Evolutionary conservation across 2,113 vertebrate genomes (phyloP).

Genomic region (Paralichthys olivaceus): DNA sequence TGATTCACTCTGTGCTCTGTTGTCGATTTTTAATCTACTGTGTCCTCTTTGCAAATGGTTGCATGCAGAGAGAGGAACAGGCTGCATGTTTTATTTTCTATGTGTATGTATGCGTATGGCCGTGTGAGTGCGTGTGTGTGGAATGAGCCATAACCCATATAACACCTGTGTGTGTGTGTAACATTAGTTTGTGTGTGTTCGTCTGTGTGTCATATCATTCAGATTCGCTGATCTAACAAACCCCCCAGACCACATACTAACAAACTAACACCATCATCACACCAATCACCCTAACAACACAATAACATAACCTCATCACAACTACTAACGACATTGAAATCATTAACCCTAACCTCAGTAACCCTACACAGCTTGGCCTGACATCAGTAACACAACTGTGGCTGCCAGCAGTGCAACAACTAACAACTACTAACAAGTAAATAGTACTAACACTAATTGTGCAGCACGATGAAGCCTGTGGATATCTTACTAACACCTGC

Average conservation of each 20-base stretch:
- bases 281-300: slow-evolving; percentile 67
- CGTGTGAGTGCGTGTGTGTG: slow-evolving; percentile 32
- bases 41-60: slow-evolving; percentile 63
- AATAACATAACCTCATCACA: slow-evolving; percentile 68
- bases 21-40: slow-evolving; percentile 46
- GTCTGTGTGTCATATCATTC: slow-evolving; percentile 67
- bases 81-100: slow-evolving; percentile 65
- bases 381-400: slow-evolving; percentile 63
- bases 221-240: slow-evolving; percentile 72
- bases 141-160: slow-evolving; percentile 71
- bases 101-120: slow-evolving; percentile 28
- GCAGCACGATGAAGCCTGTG: slow-evolving; percentile 67
- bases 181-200: slow-evolving; percentile 47
- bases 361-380: slow-evolving; percentile 69
- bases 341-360: slow-evolving; percentile 70
- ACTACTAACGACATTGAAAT: slow-evolving; percentile 73
- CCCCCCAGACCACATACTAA: slow-evolving; percentile 63
- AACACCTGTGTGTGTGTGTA: slow-evolving; percentile 66
- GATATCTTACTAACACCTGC: slow-evolving; percentile 72
- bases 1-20: slow-evolving; percentile 67
- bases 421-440: slow-evolving; percentile 75
- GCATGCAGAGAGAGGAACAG: slow-evolving; percentile 73
- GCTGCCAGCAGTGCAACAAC: slow-evolving; percentile 61
- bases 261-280: slow-evolving; percentile 76
- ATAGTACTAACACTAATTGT: slow-evolving; percentile 68